Evolutionary conservation across 2,797 vertebrate species (phyloP), one percentile per base, ranked within the genome.

Genomic region (Coilia nasus): DNA sequence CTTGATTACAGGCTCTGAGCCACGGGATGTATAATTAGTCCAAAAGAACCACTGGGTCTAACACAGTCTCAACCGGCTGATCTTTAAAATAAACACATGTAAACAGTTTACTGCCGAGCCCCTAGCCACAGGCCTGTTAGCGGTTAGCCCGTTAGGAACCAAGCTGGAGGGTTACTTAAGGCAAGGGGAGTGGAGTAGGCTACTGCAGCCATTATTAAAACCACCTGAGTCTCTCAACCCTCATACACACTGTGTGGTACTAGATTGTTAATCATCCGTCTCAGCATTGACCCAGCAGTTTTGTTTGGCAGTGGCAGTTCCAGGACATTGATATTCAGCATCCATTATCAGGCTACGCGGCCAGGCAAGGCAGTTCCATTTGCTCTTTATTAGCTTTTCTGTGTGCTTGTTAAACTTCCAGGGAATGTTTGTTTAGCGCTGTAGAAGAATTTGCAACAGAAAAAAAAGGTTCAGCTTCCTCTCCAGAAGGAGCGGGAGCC

Each of bases 391-490:
- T 83, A 78, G 86, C 71, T 83, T 86, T 82, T 80, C 60, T 82
- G 75, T 44, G 71, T 64, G 44, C 75, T 28, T 12, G 59, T 81
- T 82, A 84, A 50, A 83, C 80, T 64, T 50, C 60, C 47, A 59
- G 87, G n/a, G 54, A 88, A 87, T 84, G 83, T 84, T 71, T 83
- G 85, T 81, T 21, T 83, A 83, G 83, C 19, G 57, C 82, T 83
- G 83, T 54, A 31, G 41, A 28, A 46, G 81, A 81, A 81, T 54
- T 59, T 21, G 23, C 23, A 57, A 57, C 21, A 44, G 14, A 50
- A 41, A 82, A 82, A 59, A 83, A 5, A 6, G 6, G 57, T 64
- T 81, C 59, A 17, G 62, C 50, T 86, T 85, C 81, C 78, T 78
- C 84, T 54, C 12, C 54, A 28, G 60, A 47, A 59, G 54, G 64